These are phyloP conservation scores for Eretmochelys imbricata DNA, from an alignment of 2,113 vertebrate species.

Conservation along the genomic window DNA sequence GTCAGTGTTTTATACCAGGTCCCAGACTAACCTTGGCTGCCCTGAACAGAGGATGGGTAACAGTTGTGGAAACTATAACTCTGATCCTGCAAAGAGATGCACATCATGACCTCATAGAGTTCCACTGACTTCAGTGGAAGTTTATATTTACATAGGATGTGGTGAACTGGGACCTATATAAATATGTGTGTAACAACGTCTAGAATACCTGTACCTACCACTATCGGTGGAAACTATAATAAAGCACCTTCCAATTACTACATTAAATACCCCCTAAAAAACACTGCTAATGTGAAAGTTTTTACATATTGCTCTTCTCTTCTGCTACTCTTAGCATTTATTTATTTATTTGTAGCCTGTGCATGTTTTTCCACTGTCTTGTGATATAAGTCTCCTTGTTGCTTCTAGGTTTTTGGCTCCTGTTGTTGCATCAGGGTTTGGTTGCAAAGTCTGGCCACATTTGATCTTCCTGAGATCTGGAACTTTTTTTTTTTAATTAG, in stretches of 20 bases:
- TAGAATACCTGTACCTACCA: background rate
- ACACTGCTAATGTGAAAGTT: fast-evolving
- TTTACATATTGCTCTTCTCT: background rate
- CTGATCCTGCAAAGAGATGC: background rate
- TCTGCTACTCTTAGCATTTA: background rate
- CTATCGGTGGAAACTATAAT: background rate
- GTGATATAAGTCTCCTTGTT: fast-evolving
- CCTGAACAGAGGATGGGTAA: background rate
- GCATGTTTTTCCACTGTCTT: background rate
- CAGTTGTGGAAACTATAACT: no score
- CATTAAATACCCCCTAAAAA: background rate
- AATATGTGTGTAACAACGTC: background rate
- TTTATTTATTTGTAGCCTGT: background rate
- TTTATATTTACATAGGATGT: background rate
- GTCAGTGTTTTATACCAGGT: background rate
- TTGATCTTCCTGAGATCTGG: background rate
- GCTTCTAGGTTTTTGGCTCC: background rate
- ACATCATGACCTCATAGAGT: background rate
- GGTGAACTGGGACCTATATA: background rate
- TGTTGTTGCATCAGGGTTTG: background rate
- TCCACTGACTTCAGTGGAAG: background rate
- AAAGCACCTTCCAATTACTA: background rate
- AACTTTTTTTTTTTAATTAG: background rate
- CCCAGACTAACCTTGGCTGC: background rate
- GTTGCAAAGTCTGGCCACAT: background rate